A percentile compares a stretch with the other conserved stretches of the same genome.
Conservation (phyloP, 2,113 vertebrate genomes). For the Sebastes fasciatus region DNA sequence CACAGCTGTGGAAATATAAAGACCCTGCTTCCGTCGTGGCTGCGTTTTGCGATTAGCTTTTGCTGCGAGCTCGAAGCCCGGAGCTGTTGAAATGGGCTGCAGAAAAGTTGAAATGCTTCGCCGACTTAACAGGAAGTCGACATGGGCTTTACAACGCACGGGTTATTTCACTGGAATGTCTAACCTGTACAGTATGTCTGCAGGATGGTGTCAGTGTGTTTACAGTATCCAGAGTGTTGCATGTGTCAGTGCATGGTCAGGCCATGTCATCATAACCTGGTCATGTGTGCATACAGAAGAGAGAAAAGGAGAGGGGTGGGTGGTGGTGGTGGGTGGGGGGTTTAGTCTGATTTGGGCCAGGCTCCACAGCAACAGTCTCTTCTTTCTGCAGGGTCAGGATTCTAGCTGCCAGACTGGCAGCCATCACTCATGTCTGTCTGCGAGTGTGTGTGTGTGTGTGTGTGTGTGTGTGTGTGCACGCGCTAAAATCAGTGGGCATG, state of each 20-base stretch:
- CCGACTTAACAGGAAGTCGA: constrained; percentile 52
- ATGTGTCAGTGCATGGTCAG: constrained; percentile 12
- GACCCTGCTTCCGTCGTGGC: constrained; percentile 26
- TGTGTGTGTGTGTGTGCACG: constrained; percentile 9
- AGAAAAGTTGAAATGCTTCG: constrained; percentile 39
- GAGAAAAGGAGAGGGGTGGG: constrained; percentile 21
- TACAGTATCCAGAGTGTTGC: constrained; percentile 10
- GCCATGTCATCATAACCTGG: constrained; percentile 6
- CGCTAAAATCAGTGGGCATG: constrained; percentile 26
- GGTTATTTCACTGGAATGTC: constrained; percentile 33
- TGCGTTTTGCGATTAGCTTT: constrained; percentile 23
- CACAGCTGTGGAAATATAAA: constrained; percentile 42
- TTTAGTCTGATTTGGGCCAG: constrained; percentile 51
- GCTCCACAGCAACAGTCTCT: constrained; percentile 69
- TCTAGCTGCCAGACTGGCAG: constrained; percentile 83
- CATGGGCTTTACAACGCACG: constrained; percentile 14
- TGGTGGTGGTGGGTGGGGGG: background rate
- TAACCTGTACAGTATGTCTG: constrained; percentile 27
- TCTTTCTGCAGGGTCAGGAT: constrained; percentile 77
- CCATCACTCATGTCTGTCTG: constrained; percentile 85
- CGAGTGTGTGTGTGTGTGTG: constrained; percentile 18
- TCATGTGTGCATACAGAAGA: constrained; percentile 56
- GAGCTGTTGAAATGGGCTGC: constrained; percentile 31
- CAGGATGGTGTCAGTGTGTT: constrained; percentile 25
- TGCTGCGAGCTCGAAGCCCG: constrained; percentile 4